These are phyloP conservation scores for Tetragonula carbonaria DNA, from an alignment of 2,888 invertebrate genomes.

Conservation along the genomic window DNA sequence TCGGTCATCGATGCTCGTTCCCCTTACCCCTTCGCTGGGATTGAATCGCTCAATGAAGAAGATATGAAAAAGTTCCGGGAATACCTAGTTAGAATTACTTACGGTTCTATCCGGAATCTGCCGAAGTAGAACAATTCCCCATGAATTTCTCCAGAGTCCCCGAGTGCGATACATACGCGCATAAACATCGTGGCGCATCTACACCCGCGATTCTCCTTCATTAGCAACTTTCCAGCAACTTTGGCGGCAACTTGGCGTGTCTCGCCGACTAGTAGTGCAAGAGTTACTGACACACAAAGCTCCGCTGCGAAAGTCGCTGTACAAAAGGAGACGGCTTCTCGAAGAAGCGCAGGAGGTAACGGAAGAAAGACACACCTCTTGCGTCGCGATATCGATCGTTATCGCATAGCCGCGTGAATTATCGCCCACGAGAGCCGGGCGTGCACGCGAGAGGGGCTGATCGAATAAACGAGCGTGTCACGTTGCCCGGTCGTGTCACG, in stretches of 20 bases:
- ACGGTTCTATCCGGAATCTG: not conserved
- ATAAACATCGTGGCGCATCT: not conserved
- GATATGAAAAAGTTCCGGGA: not conserved
- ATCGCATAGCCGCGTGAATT: constrained; percentile 53
- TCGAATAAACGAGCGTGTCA: constrained; percentile 69
- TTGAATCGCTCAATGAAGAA: not conserved
- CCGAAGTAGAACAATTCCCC: not conserved
- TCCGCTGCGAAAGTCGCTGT: not conserved
- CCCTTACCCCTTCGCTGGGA: not conserved
- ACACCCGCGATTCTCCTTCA: not conserved
- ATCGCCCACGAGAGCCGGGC: constrained; percentile 26
- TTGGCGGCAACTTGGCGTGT: not conserved
- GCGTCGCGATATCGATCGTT: constrained; percentile 52
- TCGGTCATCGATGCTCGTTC: not conserved
- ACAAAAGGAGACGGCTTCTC: not conserved
- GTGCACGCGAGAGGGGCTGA: constrained; percentile 53
- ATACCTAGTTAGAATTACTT: not conserved
- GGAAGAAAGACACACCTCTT: constrained; percentile 11
- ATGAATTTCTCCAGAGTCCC: not conserved
- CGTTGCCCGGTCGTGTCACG: constrained; percentile 64
- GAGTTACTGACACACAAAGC: constrained; percentile 25
- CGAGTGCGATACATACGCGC: not conserved
- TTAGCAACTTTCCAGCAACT: constrained; percentile 2
- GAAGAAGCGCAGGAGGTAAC: not conserved
- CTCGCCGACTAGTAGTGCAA: not conserved